Evolutionary conservation across 2,797 vertebrate genomes (phyloP).

Genomic region (Paguma larvata): DNA sequence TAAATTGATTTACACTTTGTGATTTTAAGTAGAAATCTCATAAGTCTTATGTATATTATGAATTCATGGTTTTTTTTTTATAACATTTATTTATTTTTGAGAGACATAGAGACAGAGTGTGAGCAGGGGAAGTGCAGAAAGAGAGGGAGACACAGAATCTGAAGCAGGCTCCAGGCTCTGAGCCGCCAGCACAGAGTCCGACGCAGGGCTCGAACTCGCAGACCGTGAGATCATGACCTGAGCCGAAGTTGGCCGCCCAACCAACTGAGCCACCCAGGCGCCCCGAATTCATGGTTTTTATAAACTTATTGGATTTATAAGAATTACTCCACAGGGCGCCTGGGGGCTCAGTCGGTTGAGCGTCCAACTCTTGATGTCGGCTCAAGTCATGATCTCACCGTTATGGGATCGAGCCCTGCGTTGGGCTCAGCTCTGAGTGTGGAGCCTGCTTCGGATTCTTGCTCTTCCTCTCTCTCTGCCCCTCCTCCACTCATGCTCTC

Average conservation of each 20-base stretch:
- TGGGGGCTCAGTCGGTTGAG: neutral
- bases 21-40: neutral
- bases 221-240: no score
- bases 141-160: no score
- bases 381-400: no score
- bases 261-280: no score
- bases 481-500: neutral
- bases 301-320: neutral
- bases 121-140: no score
- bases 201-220: no score
- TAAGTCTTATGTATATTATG: neutral
- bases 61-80: neutral
- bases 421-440: neutral
- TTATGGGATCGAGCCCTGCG: neutral
- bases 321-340: neutral
- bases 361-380: neutral
- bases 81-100: no score
- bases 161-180: no score
- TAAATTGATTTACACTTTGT: constrained; percentile 1
- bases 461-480: neutral
- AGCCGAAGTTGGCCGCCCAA: no score
- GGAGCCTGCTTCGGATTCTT: neutral
- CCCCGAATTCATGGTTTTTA: neutral
- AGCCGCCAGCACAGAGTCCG: no score
- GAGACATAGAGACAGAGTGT: no score